phyloP scores from a whole-genome alignment of 2,888 invertebrate genomes.

The Glaucopsyche alexis region DNA sequence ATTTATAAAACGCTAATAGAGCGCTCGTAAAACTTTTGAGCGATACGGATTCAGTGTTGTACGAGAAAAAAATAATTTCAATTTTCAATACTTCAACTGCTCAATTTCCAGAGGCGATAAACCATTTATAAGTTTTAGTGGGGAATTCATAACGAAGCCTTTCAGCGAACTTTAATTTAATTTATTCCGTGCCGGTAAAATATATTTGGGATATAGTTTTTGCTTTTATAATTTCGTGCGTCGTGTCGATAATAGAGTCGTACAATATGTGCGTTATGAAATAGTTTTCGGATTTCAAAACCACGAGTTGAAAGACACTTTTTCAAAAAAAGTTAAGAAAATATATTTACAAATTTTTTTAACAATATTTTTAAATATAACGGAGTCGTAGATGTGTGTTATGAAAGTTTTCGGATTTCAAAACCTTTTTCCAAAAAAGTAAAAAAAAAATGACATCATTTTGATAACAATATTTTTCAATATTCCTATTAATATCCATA shows the following conservation, averaged over 20 bases:
- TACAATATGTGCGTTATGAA: not conserved
- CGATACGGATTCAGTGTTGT: not conserved
- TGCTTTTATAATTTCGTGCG: not conserved
- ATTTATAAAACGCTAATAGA: slow-evolving; percentile 17
- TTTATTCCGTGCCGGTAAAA: slow-evolving; percentile 2
- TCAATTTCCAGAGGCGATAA: slow-evolving; percentile 17
- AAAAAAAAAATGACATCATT: too few relatives aligned
- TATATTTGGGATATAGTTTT: slow-evolving; percentile 6
- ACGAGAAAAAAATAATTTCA: slow-evolving; percentile 15
- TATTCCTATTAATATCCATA: too few relatives aligned
- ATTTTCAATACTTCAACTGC: slow-evolving; percentile 14
- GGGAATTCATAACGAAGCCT: slow-evolving; percentile 15
- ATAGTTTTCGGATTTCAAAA: not conserved
- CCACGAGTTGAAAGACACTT: too few relatives aligned
- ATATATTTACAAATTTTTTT: too few relatives aligned
- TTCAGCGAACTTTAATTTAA: slow-evolving; percentile 19
- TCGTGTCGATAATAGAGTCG: not conserved
- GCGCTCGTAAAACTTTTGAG: not conserved
- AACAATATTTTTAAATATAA: too few relatives aligned
- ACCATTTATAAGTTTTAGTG: slow-evolving; percentile 19
- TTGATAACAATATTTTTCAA: too few relatives aligned
- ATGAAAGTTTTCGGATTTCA: not conserved
- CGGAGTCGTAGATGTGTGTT: not conserved
- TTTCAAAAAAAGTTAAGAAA: too few relatives aligned
- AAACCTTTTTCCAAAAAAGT: too few relatives aligned